phyloP scores from a whole-genome alignment of 1,140 invertebrate species.

The Drosophila watanabei region DNA sequence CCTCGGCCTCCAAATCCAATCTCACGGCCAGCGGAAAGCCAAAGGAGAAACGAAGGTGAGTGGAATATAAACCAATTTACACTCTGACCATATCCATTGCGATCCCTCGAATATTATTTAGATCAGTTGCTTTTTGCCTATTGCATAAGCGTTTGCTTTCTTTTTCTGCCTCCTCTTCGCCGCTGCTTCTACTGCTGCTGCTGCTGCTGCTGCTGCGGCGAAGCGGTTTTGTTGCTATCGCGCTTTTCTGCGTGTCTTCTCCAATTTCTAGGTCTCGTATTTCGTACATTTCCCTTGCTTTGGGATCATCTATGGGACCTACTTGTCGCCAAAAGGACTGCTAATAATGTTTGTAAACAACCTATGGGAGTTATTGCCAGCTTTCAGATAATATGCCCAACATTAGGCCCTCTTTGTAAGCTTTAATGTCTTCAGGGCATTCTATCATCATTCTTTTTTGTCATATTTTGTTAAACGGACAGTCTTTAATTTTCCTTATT shows the following conservation, averaged over 20 bases:
- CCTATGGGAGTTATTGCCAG: background rate
- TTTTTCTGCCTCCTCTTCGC: constrained; percentile 63
- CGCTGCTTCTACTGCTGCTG: constrained; percentile 35
- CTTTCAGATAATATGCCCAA: background rate
- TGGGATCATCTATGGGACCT: background rate
- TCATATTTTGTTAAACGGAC: background rate
- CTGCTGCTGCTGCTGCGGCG: constrained; percentile 23
- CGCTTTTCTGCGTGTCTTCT: constrained; percentile 15
- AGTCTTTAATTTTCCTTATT: background rate
- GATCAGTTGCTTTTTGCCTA: constrained; percentile 41
- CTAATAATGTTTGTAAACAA: background rate
- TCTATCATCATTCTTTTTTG: background rate
- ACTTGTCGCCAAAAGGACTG: background rate
- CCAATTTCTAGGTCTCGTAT: constrained; percentile 2
- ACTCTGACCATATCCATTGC: background rate
- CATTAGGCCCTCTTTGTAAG: background rate
- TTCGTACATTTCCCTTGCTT: background rate
- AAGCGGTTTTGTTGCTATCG: constrained; percentile 38
- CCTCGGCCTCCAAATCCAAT: constrained; percentile 25
- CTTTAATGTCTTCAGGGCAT: background rate
- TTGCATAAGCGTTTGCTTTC: constrained; percentile 79
- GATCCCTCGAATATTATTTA: background rate
- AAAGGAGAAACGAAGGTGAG: constrained; percentile 83
- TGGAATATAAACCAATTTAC: background rate
- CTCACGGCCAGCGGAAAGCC: constrained; percentile 79